Evolutionary conservation across 2,113 vertebrate species (phyloP), one percentile per base, ranked within the genome.

Genomic region (Psilopsiagon aymara): DNA sequence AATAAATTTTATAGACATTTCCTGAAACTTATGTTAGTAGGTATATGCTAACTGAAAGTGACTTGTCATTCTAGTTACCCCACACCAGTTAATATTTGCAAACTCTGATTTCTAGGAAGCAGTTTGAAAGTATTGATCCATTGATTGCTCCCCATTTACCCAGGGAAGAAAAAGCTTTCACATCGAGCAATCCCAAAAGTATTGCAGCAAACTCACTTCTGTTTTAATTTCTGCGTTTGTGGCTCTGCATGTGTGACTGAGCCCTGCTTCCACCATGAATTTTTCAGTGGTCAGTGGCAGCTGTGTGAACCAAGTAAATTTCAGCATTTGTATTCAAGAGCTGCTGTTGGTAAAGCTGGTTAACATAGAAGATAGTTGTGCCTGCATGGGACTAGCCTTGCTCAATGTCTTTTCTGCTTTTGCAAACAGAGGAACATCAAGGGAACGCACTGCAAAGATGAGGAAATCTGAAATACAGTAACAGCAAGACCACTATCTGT

Each of bases 331-430:
- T 9, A 60, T 18, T 69, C 17, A 59, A 39, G 16, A 89, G 29
- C n/a, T 87, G 43, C 24, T 67, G 27, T 70, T 27, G 67, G 60
- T 8, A 44, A 73, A 68, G 31, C 7, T 47, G 27, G 18, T 71
- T 49, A 70, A 59, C 21, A 29, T 10, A 35, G 13, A 80, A 77
- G 5, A 33, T 47, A 60, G 10, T 2, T 10, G 8, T 13, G 6
- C 6, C 18, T 52, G 13, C 2, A 1, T 0, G 2, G 55, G 17
- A 69, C 4, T 20, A 70, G 35, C 24, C 43, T 46, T 53, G 6
- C 13, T 55, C 5, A 3, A 39, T 28, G 9, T 64, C 3, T 20
- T 23, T 66, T 74, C 16, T 66, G 14, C 29, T 86, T 77, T 10
- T 7, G 5, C 9, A 62, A 62, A 6, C 12, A 13, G 6, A 88